These are phyloP conservation scores for Nomia melanderi DNA, from an alignment of 1,140 invertebrate genomes.

Conservation along the genomic window DNA sequence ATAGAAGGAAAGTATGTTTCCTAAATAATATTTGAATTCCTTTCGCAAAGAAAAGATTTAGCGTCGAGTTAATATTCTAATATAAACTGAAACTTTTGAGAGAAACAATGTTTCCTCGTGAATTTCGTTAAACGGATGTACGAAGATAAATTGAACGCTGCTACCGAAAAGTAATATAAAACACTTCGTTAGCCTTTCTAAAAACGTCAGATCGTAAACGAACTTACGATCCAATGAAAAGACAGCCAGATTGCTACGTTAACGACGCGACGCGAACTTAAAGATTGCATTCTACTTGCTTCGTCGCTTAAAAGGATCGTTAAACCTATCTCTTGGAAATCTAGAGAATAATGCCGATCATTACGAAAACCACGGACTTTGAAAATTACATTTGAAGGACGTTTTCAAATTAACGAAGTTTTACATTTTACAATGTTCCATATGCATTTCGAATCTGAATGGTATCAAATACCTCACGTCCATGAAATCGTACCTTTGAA, in stretches of 20 bases:
- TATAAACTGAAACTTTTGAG: too few relatives aligned
- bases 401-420: too few relatives aligned
- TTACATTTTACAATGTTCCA: too few relatives aligned
- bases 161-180: constrained; percentile 2
- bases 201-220: constrained; percentile 18
- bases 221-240: constrained; percentile 42
- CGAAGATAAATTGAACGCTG: constrained; percentile 4
- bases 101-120: too few relatives aligned
- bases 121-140: constrained; percentile 2
- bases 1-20: too few relatives aligned
- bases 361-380: neutral
- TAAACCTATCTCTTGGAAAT: constrained; percentile 25
- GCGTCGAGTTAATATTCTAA: too few relatives aligned
- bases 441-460: too few relatives aligned
- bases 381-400: neutral
- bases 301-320: constrained; percentile 6
- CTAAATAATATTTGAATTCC: too few relatives aligned
- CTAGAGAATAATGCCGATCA: neutral
- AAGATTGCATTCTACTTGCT: constrained; percentile 22
- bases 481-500: too few relatives aligned
- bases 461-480: too few relatives aligned
- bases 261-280: constrained; percentile 35
- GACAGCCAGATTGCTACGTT: constrained; percentile 37
- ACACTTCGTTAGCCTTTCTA: constrained; percentile 50
- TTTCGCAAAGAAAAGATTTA: too few relatives aligned